These are phyloP conservation scores for Phenganax subtilis DNA, from an alignment of 92 coral and sea anemone genomes.

Conservation along the genomic window DNA sequence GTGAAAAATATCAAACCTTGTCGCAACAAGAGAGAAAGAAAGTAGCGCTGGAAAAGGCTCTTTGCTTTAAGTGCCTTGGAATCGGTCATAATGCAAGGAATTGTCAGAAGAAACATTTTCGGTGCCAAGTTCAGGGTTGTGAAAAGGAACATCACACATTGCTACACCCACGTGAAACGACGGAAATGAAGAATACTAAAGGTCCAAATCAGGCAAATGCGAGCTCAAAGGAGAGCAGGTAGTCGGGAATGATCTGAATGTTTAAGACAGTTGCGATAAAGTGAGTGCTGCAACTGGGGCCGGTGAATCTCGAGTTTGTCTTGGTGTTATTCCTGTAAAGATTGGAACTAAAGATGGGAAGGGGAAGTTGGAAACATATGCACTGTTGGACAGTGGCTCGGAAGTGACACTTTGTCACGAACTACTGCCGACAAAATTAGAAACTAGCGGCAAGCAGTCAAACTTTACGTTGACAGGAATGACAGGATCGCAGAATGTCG, in stretches of 20 bases:
- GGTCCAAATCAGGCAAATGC: no score
- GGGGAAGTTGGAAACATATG: no score
- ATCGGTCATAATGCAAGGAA: slow-evolving; percentile 51
- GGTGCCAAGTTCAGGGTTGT: slow-evolving; percentile 48
- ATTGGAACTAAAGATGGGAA: no score
- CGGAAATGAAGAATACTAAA: no score
- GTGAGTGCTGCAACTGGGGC: no score
- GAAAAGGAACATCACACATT: slow-evolving; percentile 29
- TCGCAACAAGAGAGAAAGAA: slow-evolving; percentile 20
- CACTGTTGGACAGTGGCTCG: slow-evolving; percentile 51
- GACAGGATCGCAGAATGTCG: slow-evolving; percentile 50
- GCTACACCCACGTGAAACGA: no score
- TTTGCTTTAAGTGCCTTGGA: slow-evolving; percentile 52
- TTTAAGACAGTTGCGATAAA: no score
- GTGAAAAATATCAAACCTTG: slow-evolving; percentile 6
- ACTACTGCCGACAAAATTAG: slow-evolving; percentile 28
- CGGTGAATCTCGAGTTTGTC: no score
- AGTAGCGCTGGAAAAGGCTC: slow-evolving; percentile 39
- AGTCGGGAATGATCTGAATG: no score
- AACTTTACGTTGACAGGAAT: slow-evolving; percentile 54
- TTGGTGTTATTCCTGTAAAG: no score
- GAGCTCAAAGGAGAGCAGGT: no score
- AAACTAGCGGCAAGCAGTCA: slow-evolving; percentile 38
- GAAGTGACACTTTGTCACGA: slow-evolving; percentile 63
- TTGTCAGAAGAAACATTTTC: slow-evolving; percentile 43